Base-by-base conservation (phyloP, 2,113 vertebrate species). In the Hipposideros armiger region DNA sequence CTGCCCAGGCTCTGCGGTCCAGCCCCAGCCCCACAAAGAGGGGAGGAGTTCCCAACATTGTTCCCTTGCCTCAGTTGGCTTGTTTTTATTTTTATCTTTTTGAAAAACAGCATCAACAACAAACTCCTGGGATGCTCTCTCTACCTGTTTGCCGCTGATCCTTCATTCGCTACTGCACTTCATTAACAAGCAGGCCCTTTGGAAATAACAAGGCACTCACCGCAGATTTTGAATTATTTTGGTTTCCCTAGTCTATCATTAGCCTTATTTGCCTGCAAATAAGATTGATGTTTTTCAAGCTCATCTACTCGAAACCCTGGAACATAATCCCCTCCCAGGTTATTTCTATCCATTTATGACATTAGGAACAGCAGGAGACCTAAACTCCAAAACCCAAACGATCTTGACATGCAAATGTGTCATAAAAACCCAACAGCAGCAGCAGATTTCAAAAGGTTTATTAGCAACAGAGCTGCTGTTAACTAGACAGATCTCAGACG, bases 181-280 rank as follows among this genome's bases (percentile, higher is more conserved):
- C 94, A 94, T 96, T 95, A 88, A 94, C 76, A 95, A 86, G 70
- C 67, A 67, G 32, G 54, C 47, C 52, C 54, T 89, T 60, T 74
- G 91, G 93, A 98, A 94, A 95, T 62, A 60, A 82, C 62, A n/a
- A 78, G 58, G 91, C 76, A n/a, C 50, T 86, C 86, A 54, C 10
- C 24, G 52, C 94, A 74, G 94, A 90, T 93, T 83, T 92, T n/a
- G 90, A 93, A 90, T 91, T 81, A 87, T 93, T 97, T 93, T 89
- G 56, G 95, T 97, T 96, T 84, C 97, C 96, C 94, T n/a, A 52
- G 91, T 72, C 93, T 95, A 50, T 91, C 96, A 96, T 97, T 97
- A 98, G 96, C 91, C 82, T 62, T 88, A 94, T 97, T 88, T 97
- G 94, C 96, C 90, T 60, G 56, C 89, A 97, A 94, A 97, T 82